Evolutionary conservation across 1,140 invertebrate species (phyloP), one percentile per base, ranked within the genome.

Genomic region (Lucilia cuprina): DNA sequence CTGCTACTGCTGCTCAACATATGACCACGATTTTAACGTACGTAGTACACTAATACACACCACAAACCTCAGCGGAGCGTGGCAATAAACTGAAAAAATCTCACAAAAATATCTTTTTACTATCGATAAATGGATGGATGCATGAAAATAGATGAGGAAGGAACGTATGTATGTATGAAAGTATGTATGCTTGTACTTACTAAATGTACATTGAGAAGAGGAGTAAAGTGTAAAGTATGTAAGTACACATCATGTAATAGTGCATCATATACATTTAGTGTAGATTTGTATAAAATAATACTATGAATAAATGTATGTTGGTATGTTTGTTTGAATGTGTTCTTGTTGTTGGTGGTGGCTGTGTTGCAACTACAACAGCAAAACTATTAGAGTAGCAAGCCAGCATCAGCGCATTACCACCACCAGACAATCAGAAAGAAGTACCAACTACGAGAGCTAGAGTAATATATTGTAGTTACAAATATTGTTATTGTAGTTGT

Each of bases 41-140:
- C 88, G 87, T 86, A 87, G 87, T 86, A 87, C 35, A 78, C 75
- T 25, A 80, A 80, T 70, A 70, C 41, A 80, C 78, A 85, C 75
- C 84, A 83, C 83, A 83, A 83, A 70, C 82, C 55, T 83, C 82
- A 89, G 89, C 89, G 88, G 88, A 89, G 88, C 88, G 88, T 89
- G 84, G 87, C 86, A 87, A 86, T 87, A 86, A 87, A 87, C 87
- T 87, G 85, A 87, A 87, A 80, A 83, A 84, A 84, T 84, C 83
- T 84, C 83, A 60, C 74, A 80, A 55, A 75, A 84, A 78, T 35
- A 75, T 84, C 77, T 70, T 77, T 80, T 80, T 80, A 80, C 77
- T 80, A 80, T 80, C 77, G 77, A 80, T 80, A 80, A 80, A 80
- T 80, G 77, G 47, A 80, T 80, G 47, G 77, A 80, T 80, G 77